Percentiles rank a stretch among this genome's conserved stretches.
Conservation (phyloP, 2,113 vertebrate species). For the Actenoides lindsayi region DNA sequence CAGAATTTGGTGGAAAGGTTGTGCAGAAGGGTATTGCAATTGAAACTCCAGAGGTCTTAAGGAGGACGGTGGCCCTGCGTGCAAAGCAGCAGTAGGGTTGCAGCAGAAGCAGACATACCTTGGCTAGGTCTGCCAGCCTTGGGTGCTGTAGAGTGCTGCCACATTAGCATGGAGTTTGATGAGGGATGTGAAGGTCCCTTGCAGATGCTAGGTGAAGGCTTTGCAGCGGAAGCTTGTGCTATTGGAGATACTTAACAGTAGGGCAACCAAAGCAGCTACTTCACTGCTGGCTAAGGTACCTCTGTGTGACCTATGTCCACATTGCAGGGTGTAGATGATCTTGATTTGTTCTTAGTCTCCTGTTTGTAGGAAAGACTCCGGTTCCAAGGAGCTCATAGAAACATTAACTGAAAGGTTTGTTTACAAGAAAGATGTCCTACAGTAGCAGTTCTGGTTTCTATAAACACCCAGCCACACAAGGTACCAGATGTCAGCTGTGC, state of each 20-base stretch:
- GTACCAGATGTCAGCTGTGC: constrained; percentile 29
- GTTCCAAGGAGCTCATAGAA: background rate
- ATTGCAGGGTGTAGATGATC: background rate
- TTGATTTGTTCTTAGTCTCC: background rate
- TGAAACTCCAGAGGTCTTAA: background rate
- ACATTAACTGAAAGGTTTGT: background rate
- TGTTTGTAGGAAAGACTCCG: background rate
- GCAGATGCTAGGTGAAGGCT: background rate
- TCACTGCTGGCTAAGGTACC: background rate
- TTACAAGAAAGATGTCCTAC: constrained; percentile 27
- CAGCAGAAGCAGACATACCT: background rate
- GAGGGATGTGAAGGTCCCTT: background rate
- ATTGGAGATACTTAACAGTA: background rate
- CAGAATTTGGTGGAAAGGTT: background rate
- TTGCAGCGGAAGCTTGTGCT: background rate
- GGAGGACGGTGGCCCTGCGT: background rate
- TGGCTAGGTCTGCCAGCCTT: background rate
- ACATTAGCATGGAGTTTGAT: background rate
- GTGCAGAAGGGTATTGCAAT: background rate
- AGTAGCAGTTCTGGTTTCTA: constrained; percentile 37
- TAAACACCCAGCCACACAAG: constrained; percentile 7
- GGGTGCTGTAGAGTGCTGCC: background rate
- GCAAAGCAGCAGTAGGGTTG: rapidly evolving
- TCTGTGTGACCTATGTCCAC: background rate
- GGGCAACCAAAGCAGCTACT: background rate